These are phyloP conservation scores for Rhabdomys dilectus DNA, from an alignment of 2,113 vertebrate genomes.

Conservation along the genomic window DNA sequence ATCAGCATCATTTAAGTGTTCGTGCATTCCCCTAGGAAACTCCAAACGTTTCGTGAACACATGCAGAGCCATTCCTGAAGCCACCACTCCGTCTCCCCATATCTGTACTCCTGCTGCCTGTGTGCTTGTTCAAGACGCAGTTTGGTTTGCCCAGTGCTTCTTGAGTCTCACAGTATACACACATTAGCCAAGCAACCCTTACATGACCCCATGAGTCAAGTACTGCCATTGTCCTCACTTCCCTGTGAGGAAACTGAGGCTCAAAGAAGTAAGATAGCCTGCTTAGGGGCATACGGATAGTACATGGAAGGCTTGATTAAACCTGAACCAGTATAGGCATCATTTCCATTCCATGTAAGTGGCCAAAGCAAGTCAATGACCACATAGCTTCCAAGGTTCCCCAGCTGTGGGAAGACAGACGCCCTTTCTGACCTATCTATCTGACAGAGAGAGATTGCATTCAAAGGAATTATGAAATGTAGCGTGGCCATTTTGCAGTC, in stretches of 20 bases:
- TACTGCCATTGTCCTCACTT: background rate
- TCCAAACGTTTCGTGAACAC: background rate
- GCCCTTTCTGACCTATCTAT: background rate
- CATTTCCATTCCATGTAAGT: background rate
- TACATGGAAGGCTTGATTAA: background rate
- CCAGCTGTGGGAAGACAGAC: background rate
- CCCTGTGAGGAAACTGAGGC: background rate
- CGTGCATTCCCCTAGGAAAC: background rate
- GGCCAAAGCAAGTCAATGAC: background rate
- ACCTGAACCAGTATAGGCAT: no score
- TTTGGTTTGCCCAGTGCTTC: background rate
- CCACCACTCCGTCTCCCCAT: background rate
- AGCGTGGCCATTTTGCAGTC: background rate
- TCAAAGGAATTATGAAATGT: background rate
- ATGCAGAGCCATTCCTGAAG: background rate
- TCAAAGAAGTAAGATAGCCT: background rate
- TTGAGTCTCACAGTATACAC: background rate
- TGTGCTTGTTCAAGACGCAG: background rate
- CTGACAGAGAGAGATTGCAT: background rate
- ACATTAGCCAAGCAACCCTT: background rate
- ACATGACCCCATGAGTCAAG: background rate
- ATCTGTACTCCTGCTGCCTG: background rate
- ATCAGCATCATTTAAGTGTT: no score
- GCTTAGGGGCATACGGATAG: background rate
- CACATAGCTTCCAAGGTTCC: conserved; percentile 10